Evolutionary conservation across 2,888 invertebrate species (phyloP), one percentile per base, ranked within the genome.

Genomic region (Scaptomyza parva): DNA sequence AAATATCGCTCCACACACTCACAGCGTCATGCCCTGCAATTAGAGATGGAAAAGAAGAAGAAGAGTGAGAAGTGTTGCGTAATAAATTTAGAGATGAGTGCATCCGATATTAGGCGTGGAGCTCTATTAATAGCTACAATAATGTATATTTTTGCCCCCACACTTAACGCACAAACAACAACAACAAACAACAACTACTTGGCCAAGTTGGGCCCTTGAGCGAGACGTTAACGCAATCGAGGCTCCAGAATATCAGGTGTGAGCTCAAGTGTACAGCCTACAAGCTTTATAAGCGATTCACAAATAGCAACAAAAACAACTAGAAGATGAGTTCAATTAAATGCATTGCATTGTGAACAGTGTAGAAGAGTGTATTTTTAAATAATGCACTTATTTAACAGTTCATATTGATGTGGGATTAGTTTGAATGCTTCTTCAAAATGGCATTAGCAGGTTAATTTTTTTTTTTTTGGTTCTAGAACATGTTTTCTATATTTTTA

Each of bases 21-120:
- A 85, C 62, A 70, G 70, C 53, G 78, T 59, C 86, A 87, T 66
- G 51, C 60, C 63, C 85, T 78, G 78, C 52, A 79, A 75, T 14
- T 41, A 67, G 54, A 28, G 5, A 17, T 1, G 9, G 8, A 28
- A 18, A 4, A 28, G 28, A 12, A 8, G 44, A 3, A 26, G 14
- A n/a, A n/a, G 37, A 51, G 48, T 22, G 47, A 67, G 65, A 57
- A 66, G 55, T 59, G 54, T 61, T 60, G 37, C 30, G 35, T 51
- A 65, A 63, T 60, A 58, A 65, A 61, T 67, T 64, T 48, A 62
- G 54, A 59, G 52, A 44, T 55, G 65, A 71, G 33, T 51, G 30
- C 57, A 61, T 61, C 66, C 12, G 60, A n/a, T n/a, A n/a, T 53
- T 65, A 47, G 66, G 53, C 65, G 39, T 41, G 30, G 35, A 47